Evolutionary conservation across 2,113 vertebrate genomes (phyloP).

Genomic region (Parotia lawesii): DNA sequence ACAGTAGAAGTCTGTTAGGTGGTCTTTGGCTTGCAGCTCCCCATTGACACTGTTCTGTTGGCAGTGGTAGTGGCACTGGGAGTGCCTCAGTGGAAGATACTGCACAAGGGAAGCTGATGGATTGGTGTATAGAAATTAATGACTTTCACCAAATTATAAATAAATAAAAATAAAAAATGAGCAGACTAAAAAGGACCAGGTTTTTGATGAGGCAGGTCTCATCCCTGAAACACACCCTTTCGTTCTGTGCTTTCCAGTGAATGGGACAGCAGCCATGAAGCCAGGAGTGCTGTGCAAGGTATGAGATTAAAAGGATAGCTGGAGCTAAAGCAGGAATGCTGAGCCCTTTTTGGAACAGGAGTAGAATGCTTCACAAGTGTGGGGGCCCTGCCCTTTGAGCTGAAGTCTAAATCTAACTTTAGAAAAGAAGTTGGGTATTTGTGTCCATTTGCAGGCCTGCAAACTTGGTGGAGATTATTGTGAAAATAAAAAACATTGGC

Average conservation of each 20-base stretch:
- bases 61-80: too few relatives aligned
- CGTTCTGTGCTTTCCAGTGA: not conserved
- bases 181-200: not conserved
- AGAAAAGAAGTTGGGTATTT: not conserved
- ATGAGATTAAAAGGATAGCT: not conserved
- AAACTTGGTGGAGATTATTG: not conserved
- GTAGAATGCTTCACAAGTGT: not conserved
- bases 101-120: not conserved
- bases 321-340: not conserved
- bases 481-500: not conserved
- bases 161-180: not conserved
- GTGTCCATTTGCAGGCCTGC: not conserved
- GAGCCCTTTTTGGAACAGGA: not conserved
- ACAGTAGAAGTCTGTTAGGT: not conserved
- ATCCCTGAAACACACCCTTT: not conserved
- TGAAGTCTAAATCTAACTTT: not conserved
- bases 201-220: not conserved
- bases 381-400: not conserved
- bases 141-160: not conserved
- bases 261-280: not conserved
- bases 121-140: not conserved
- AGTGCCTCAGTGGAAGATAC: not conserved
- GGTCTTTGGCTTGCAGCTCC: not conserved
- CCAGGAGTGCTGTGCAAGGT: not conserved
- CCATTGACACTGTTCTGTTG: rapidly evolving